Evolutionary conservation across 2,888 invertebrate species (phyloP).

Genomic region (Micropterix aruncella): DNA sequence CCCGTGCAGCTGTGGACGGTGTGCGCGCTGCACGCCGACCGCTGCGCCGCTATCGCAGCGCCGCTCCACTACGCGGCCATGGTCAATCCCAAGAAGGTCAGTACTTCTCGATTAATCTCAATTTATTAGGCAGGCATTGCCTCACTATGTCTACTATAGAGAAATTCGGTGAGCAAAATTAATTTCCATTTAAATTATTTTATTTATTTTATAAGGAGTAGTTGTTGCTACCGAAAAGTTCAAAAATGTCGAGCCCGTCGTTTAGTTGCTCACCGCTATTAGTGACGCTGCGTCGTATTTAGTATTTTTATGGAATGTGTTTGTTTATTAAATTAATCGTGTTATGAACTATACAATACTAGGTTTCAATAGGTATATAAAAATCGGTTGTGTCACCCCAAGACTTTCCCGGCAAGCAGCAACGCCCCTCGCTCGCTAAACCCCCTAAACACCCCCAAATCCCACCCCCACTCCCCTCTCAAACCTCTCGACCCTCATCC

Average conservation of each 20-base stretch:
- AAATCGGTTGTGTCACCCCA: no score
- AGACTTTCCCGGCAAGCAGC: no score
- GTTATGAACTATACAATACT: no score
- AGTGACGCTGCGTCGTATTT: no score
- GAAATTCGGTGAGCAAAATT: not conserved
- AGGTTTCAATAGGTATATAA: no score
- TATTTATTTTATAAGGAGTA: not conserved
- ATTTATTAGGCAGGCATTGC: not conserved
- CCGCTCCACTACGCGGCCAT: constrained; percentile 68
- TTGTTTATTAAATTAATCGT: no score
- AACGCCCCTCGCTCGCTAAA: no score
- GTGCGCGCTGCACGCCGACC: constrained; percentile 64
- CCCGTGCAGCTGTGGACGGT: constrained; percentile 68
- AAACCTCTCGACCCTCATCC: no score
- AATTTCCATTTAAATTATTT: not conserved
- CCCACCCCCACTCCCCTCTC: no score
- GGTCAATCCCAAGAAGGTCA: constrained; percentile 56
- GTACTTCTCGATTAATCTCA: constrained; percentile 4
- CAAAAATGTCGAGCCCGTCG: not conserved
- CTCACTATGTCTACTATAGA: no score
- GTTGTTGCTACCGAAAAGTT: not conserved
- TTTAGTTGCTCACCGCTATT: constrained; percentile 1
- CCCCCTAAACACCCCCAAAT: no score
- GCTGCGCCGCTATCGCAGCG: constrained; percentile 68
- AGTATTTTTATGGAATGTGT: no score